Evolutionary conservation across 2,888 invertebrate genomes (phyloP), one percentile per base, ranked within the genome.

Genomic region (Odontocerum albicorne): DNA sequence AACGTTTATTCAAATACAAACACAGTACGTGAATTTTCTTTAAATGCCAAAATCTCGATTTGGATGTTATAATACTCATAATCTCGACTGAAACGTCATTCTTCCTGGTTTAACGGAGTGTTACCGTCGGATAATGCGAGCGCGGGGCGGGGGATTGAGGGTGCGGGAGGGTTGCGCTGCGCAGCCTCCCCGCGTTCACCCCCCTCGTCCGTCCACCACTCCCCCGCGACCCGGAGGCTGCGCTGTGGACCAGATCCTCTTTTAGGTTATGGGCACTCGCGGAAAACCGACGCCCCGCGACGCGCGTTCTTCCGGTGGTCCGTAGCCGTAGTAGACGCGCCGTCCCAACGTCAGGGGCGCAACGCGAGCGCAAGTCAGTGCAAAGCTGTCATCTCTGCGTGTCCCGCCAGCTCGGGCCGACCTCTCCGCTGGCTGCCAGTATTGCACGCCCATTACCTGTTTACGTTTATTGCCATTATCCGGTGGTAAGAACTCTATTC

Each of bases 211-310:
- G 2, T 27, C 40, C 49, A 8, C 32, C 45, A 8, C 15, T 15
- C 44, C 49, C 36, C 43, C 15, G 36, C 6, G 10, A 20, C 33
- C 43, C 27, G 31, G 50, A 62, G 52, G 69, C 76, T 76, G 76
- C 74, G 74, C 74, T 72, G 72, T 72, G 75, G 74, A 75, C 73
- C 74, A 75, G 74, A 74, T 73, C 32, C 45, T 35, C 38, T 58
- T 60, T 50, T 54, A 60, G 60, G 60, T 60, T 60, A 60, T 53
- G 57, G 50, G 50, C 42, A 50, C 50, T 50, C 50, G 50, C 50
- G 50, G 50, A 43, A 50, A 50, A 42, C 43, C 42, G 55, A 46
- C 55, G 55, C 55, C 49, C 45, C 44, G 55, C 42, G 46, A 46
- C 49, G 49, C 55, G 47, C 43, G 42, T 35, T 42, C 45, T 42